Conservation (phyloP, 2,113 vertebrate genomes). For the Turdus rufiventris region DNA sequence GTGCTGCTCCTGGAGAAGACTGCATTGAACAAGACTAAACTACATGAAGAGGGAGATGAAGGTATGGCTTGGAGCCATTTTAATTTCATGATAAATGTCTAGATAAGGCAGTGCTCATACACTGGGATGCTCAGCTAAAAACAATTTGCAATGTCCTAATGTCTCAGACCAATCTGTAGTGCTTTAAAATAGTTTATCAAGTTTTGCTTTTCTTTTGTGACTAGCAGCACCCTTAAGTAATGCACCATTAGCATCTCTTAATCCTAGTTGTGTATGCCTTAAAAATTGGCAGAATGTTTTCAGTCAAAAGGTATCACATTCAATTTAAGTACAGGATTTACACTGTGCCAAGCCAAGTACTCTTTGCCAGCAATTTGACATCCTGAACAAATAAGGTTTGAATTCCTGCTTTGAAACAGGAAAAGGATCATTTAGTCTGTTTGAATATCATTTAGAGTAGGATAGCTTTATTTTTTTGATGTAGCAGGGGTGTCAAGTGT, state of each 20-base stretch:
- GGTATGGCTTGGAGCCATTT: not conserved
- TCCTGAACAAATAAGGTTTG: conserved; percentile 62
- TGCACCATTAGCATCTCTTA: not conserved
- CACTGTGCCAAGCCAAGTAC: conserved; percentile 20
- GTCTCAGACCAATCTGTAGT: not conserved
- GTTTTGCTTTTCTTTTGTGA: not conserved
- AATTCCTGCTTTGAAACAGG: conserved; percentile 65
- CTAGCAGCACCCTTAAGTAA: not conserved
- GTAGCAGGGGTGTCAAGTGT: conserved; percentile 23
- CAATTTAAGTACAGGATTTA: conserved; percentile 59
- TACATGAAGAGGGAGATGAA: not conserved
- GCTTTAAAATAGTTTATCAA: not conserved
- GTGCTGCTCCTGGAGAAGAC: not conserved
- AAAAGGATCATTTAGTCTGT: conserved; percentile 62
- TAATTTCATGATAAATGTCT: not conserved
- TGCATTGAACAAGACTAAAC: not conserved
- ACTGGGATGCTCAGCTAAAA: not conserved
- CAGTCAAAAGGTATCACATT: conserved; percentile 62
- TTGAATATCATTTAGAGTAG: conserved; percentile 62
- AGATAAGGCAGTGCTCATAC: not conserved
- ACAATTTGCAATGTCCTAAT: not conserved
- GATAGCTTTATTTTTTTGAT: conserved; percentile 50
- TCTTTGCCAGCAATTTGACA: conserved; percentile 51
- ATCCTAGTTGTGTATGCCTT: not conserved
- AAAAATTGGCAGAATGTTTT: conserved; percentile 28